Conservation (phyloP, 1,140 invertebrate species). For the Anagrus nilaparvatae region DNA sequence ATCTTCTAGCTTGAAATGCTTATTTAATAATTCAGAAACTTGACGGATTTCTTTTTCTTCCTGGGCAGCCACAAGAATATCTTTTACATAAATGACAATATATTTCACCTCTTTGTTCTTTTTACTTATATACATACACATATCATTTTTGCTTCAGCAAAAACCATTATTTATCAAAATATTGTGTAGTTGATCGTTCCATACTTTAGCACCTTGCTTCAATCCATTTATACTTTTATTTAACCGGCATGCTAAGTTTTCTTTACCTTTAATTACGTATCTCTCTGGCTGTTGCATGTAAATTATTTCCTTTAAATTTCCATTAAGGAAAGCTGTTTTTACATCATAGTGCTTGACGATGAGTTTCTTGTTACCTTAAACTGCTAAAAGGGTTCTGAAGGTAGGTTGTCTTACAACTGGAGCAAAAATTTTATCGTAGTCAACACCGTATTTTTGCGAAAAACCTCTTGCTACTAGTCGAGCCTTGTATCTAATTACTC, state of each 20-base stretch:
- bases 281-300: slow-evolving; percentile 31
- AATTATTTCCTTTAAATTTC: slow-evolving; percentile 27
- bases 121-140: no score
- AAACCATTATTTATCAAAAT: no score
- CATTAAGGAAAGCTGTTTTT: slow-evolving; percentile 27
- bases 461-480: no score
- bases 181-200: slow-evolving; percentile 3
- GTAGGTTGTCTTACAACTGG: slow-evolving; percentile 4
- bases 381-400: not conserved
- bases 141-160: no score
- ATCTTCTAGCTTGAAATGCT: slow-evolving; percentile 6
- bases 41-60: not conserved
- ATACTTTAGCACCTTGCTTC: slow-evolving; percentile 6
- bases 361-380: slow-evolving; percentile 8
- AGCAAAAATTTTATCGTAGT: no score
- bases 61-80: no score
- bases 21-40: not conserved
- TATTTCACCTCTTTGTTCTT: no score
- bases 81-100: no score
- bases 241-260: slow-evolving; percentile 1
- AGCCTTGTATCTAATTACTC: no score
- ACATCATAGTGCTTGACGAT: slow-evolving; percentile 26
- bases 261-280: slow-evolving; percentile 2
- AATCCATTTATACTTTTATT: slow-evolving; percentile 2
- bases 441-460: no score